phyloP scores from a whole-genome alignment of 2,113 vertebrate genomes.

The Pluvialis apricaria region DNA sequence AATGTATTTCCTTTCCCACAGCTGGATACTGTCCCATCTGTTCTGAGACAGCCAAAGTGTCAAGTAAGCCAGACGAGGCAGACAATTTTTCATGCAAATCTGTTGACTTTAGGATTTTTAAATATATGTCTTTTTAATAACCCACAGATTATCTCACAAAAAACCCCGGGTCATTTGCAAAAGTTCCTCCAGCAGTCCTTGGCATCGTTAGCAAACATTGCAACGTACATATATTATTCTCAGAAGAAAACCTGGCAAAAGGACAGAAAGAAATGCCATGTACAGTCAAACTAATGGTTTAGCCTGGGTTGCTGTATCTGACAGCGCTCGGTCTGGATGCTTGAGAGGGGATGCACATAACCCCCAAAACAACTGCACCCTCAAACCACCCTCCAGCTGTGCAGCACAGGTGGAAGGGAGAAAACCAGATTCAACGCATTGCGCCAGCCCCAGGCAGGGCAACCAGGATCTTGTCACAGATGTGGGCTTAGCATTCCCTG shows the following conservation, averaged over 20 bases:
- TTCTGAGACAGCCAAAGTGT: constrained; percentile 55
- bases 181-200: constrained; percentile 24
- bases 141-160: constrained; percentile 40
- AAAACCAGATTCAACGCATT: background rate
- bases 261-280: constrained; percentile 21
- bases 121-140: constrained; percentile 61
- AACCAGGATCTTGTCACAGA: background rate
- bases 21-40: constrained; percentile 60
- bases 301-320: background rate
- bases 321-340: background rate
- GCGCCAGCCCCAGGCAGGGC: background rate
- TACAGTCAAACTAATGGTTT: background rate
- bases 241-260: constrained; percentile 28
- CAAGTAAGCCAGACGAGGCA: constrained; percentile 36
- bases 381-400: background rate
- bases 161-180: background rate
- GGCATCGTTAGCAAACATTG: background rate
- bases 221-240: background rate
- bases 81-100: constrained; percentile 62
- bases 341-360: background rate
- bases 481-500: background rate
- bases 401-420: background rate
- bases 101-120: constrained; percentile 65
- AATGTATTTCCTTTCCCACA: constrained; percentile 60
- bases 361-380: background rate